Conservation (phyloP, 2,888 invertebrate species). For the Oscheius myriophilus region DNA sequence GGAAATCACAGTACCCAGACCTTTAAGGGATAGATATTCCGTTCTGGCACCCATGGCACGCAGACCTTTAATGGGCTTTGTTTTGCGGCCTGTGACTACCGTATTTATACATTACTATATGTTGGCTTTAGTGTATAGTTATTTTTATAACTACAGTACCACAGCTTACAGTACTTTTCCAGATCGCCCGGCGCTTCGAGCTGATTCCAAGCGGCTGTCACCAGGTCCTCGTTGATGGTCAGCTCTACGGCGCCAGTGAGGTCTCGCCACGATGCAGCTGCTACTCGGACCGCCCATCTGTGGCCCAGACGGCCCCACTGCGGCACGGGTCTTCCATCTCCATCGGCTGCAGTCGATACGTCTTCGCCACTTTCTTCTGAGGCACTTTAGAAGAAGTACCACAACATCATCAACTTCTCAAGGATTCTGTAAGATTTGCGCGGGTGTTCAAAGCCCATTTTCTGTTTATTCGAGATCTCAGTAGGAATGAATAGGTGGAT, state of each 20-base stretch:
- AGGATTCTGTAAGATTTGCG: background rate
- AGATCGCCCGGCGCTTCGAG: background rate
- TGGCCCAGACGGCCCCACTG: constrained; percentile 30
- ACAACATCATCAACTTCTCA: background rate
- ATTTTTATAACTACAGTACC: no score
- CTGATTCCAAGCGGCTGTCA: background rate
- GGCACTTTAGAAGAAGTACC: background rate
- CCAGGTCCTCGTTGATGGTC: constrained; percentile 21
- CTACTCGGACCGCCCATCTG: background rate
- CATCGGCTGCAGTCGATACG: constrained; percentile 87
- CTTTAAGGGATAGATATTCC: no score
- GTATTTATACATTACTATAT: no score
- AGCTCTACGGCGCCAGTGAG: constrained; percentile 9
- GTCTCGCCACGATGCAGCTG: constrained; percentile 1
- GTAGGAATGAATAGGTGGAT: no score
- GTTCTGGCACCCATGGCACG: no score
- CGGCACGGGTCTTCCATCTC: constrained; percentile 79
- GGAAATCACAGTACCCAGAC: no score
- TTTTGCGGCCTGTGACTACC: no score
- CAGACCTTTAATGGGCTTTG: no score
- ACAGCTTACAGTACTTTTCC: background rate
- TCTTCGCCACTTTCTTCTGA: constrained; percentile 76
- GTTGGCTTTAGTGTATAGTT: no score
- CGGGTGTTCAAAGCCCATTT: background rate
- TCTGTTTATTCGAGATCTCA: no score